Percentiles rank a stretch among this genome's conserved stretches.
These are phyloP conservation scores for Micrasema minimum DNA, from an alignment of 1,140 invertebrate genomes.

Conservation along the genomic window DNA sequence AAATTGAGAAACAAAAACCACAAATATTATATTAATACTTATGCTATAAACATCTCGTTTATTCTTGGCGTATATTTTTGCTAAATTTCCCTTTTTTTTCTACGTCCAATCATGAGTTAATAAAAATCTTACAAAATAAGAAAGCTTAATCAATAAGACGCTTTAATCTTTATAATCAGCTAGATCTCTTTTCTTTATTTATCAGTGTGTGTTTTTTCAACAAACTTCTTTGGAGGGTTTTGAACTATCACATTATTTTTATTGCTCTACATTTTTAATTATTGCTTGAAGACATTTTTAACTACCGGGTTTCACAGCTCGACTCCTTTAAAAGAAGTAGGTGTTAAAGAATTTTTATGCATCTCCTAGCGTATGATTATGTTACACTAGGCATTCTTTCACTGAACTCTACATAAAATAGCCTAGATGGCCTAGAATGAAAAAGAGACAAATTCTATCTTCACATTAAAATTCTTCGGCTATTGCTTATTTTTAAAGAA, in stretches of 20 bases:
- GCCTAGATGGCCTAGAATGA: too few relatives aligned
- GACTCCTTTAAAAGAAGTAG: not conserved
- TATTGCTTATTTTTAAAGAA: too few relatives aligned
- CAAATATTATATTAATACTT: too few relatives aligned
- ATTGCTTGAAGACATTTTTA: not conserved
- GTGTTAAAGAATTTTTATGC: constrained; percentile 20
- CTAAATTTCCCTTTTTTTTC: too few relatives aligned
- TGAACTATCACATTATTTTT: not conserved
- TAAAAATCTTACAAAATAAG: too few relatives aligned
- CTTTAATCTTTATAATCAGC: not conserved
- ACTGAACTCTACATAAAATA: constrained; percentile 5
- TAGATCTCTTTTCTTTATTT: constrained; percentile 6
- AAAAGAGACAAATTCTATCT: too few relatives aligned
- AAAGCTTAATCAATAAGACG: not conserved
- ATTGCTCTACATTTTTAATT: not conserved
- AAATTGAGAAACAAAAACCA: too few relatives aligned
- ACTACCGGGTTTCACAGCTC: constrained; percentile 25
- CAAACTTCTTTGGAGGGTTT: not conserved
- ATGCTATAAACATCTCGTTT: too few relatives aligned
- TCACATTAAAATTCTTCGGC: too few relatives aligned
- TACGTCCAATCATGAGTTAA: too few relatives aligned
- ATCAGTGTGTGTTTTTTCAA: not conserved
- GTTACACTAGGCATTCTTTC: constrained; percentile 17
- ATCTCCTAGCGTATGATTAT: constrained; percentile 18
- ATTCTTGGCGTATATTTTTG: too few relatives aligned